A percentile compares a stretch with the other conserved stretches of the same genome.
Evolutionary conservation across 2,113 vertebrate species (phyloP).

Genomic region (Balaeniceps rex): DNA sequence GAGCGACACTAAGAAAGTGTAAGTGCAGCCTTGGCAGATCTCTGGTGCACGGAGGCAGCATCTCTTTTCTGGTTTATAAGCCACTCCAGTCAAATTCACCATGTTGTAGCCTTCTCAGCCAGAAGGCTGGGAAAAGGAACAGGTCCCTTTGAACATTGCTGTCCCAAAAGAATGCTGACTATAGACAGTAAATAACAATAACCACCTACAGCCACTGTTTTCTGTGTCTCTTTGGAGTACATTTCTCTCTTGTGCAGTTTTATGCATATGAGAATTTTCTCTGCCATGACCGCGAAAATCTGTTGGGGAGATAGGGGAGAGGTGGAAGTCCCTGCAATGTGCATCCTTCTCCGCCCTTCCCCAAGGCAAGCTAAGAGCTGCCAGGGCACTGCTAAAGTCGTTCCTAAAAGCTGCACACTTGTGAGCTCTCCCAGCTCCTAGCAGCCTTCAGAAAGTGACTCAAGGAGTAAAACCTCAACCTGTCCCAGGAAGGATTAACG

Average conservation of each 20-base stretch:
- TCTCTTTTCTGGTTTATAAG: background rate
- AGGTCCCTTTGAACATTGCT: background rate
- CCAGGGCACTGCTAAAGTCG: background rate
- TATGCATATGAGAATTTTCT: background rate
- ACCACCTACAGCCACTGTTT: background rate
- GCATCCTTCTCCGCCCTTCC: background rate
- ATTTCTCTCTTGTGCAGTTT: background rate
- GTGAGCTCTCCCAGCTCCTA: background rate
- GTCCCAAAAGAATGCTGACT: background rate
- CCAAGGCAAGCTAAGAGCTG: background rate
- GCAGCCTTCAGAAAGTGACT: background rate
- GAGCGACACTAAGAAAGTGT: fast-evolving
- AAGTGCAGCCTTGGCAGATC: background rate
- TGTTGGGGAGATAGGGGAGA: background rate
- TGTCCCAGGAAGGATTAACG: background rate
- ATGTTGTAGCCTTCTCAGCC: background rate
- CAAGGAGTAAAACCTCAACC: background rate
- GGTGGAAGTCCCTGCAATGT: background rate
- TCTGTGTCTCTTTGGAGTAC: background rate
- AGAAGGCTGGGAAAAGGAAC: background rate
- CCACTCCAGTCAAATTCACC: background rate
- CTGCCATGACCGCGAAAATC: background rate
- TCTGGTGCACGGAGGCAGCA: background rate
- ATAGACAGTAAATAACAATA: background rate
- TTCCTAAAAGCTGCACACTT: background rate